Evolutionary conservation across 2,113 vertebrate species (phyloP), one percentile per base, ranked within the genome.

Genomic region (Xiphorhynchus elegans): DNA sequence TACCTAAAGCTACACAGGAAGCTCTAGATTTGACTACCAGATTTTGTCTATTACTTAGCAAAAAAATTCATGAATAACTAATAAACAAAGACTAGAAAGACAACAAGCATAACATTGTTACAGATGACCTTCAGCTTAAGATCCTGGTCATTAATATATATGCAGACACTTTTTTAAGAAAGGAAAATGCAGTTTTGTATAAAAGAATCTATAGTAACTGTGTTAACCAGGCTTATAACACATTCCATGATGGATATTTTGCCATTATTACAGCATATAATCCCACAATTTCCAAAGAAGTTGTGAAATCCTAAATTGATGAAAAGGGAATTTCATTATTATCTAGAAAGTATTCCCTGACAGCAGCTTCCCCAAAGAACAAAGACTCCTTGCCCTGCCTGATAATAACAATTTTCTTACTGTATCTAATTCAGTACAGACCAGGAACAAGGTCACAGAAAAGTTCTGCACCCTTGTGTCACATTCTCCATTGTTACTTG

Each of bases 301-400:
- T 53, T 83, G 47, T 4, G 12, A 62, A 93, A 89, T 91, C n/a
- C 53, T 79, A 52, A 62, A 93, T 17, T 91, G 84, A 97, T 88
- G 47, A 75, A 95, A 93, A 50, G 87, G 33, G 49, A 93, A 82
- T 85, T 92, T 77, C 68, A 62, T 93, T 84, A 82, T 33, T 21
- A 82, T 81, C 60, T 84, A 83, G 21, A 20, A 84, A 82, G 10
- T 33, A 89, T 21, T 29, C 78, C 58, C 55, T 17, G 72, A 84
- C 20, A 84, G 33, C 1, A 2, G 79, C 53, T 63, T 74, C 62
- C 66, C 77, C 25, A 63, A 49, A 59, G 11, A 94, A 80, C 16
- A 93, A 76, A 93, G 58, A 29, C 62, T 64, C 31, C 26, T 91
- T 85, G 84, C 69, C 82, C 46, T 87, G 40, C 39, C 66, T 76